phyloP scores from a whole-genome alignment of 2,888 invertebrate species.

The Stenolophus ochropezus region DNA sequence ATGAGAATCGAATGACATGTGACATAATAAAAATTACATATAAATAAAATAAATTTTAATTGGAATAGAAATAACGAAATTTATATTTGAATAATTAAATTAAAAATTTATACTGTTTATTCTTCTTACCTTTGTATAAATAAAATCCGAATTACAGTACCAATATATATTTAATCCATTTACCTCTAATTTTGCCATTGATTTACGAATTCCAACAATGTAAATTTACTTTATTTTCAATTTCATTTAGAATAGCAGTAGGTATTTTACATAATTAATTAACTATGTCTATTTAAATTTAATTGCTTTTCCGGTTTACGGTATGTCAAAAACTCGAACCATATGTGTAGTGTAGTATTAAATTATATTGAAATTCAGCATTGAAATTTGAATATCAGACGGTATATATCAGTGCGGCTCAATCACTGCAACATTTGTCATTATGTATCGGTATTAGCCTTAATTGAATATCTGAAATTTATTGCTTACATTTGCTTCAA shows the following conservation, averaged over 20 bases:
- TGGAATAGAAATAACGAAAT: too few relatives aligned
- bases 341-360: background rate
- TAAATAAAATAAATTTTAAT: too few relatives aligned
- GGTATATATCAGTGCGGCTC: background rate
- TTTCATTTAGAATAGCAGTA: background rate
- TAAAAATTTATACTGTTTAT: too few relatives aligned
- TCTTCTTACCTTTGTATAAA: too few relatives aligned
- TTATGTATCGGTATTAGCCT: slow-evolving; percentile 23
- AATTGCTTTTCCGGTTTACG: background rate
- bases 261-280: background rate
- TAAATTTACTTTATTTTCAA: background rate
- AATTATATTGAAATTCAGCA: background rate
- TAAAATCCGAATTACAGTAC: too few relatives aligned
- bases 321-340: background rate
- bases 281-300: background rate
- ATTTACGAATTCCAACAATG: background rate
- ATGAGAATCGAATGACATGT: too few relatives aligned
- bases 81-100: too few relatives aligned
- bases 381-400: slow-evolving; percentile 20
- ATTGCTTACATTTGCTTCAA: slow-evolving; percentile 24
- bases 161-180: background rate
- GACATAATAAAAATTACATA: too few relatives aligned
- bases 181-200: background rate
- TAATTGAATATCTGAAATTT: slow-evolving; percentile 36
- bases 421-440: slow-evolving; percentile 23